A percentile compares a stretch with the other conserved stretches of the same genome.
These are phyloP conservation scores for Paraescarpia echinospica DNA, from an alignment of 1,140 invertebrate species.

Conservation along the genomic window DNA sequence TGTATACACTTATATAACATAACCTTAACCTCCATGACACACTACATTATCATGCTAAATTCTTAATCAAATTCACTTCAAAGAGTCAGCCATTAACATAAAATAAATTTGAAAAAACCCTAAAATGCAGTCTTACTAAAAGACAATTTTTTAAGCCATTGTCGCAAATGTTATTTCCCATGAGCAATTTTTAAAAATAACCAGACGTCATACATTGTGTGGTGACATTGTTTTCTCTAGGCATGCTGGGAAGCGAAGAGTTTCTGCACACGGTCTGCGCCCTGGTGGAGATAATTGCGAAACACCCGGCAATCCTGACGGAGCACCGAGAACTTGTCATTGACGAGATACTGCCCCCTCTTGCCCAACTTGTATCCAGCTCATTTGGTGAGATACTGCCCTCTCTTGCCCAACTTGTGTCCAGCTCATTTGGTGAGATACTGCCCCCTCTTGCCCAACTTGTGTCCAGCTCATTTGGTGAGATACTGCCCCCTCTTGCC, in stretches of 20 bases:
- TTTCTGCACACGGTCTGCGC: constrained; percentile 51
- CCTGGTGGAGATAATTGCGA: constrained; percentile 49
- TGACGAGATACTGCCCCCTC: constrained; percentile 42
- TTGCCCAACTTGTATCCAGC: constrained; percentile 46
- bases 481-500: no score
- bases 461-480: constrained; percentile 53
- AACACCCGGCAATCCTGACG: constrained; percentile 50
- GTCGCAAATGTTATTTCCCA: neutral
- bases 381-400: constrained; percentile 52
- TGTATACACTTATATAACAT: neutral
- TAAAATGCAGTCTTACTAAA: neutral
- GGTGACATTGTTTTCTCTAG: constrained; percentile 30
- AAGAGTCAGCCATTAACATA: neutral
- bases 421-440: constrained; percentile 52
- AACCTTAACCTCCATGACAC: neutral
- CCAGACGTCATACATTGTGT: no score
- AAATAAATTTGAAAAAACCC: neutral
- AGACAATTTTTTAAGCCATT: neutral
- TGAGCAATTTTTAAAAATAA: neutral
- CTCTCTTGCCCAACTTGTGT: no score
- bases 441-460: no score
- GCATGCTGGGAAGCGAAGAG: constrained; percentile 43
- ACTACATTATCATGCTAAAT: neutral
- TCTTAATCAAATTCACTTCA: neutral
- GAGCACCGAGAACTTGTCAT: constrained; percentile 47